Evolutionary conservation across 2,113 vertebrate genomes (phyloP), one percentile per base, ranked within the genome.

Genomic region (Hippocampus guttulatus): DNA sequence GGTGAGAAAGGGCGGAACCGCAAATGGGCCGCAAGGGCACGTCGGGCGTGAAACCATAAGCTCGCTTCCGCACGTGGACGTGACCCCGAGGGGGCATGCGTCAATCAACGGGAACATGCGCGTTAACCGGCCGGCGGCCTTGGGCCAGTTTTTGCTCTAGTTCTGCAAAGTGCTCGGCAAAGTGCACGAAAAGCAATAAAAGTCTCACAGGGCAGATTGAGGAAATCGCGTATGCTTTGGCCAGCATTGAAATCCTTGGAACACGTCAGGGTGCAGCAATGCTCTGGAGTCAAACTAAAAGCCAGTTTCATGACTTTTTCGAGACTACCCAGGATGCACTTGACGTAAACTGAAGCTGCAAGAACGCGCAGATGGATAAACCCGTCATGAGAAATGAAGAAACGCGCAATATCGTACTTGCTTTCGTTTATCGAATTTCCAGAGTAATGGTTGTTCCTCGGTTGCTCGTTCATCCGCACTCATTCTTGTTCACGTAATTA

Each of bases 1-100:
- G 51, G 75, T 62, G 77, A 70, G 70, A 83, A 81, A 79, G 68
- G 51, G 55, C 69, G 43, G 23, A 80, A 74, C 77, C 15, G 77
- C 38, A 74, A 45, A 73, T 71, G 49, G 52, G 70, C 83, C 71
- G 69, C 75, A 81, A 77, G 70, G 72, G 64, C 78, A 62, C 69
- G 84, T 67, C 74, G 75, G 75, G 84, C 78, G 81, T 87, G 77
- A 77, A 81, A 84, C 85, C 78, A 82, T 45, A 64, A 43, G 21
- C 5, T 38, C 43, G 62, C 40, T 43, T 64, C n/a, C n/a, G 41
- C 40, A 16, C 14, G n/a, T 27, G 41, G 41, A 65, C n/a, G 18
- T 2, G 41, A 65, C 41, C n/a, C 41, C 5, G 11, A n/a, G 62
- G 21, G 58, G 40, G 63, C 20, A 2, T 5, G 38, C 14, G 62